Conservation (phyloP, 2,113 vertebrate genomes). For the Amphiprion percula region DNA sequence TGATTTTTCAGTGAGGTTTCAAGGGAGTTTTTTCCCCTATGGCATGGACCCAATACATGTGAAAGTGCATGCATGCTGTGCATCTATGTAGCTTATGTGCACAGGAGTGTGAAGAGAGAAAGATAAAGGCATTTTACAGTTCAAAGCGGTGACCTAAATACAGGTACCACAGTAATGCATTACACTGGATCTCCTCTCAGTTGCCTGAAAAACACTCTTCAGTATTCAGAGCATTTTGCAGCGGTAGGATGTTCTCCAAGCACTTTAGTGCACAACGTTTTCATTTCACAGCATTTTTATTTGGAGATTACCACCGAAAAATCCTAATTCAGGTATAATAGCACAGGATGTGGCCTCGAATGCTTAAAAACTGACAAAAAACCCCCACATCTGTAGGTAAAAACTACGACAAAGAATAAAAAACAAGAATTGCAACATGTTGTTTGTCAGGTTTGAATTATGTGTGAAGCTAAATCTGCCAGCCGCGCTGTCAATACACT, state of each 20-base stretch:
- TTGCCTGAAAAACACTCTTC: constrained; percentile 38
- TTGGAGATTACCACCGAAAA: neutral
- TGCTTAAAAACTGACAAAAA: neutral
- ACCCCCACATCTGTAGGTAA: neutral
- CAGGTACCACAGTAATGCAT: constrained; percentile 62
- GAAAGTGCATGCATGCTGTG: constrained; percentile 34
- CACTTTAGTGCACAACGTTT: constrained; percentile 3
- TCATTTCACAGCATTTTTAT: constrained; percentile 12
- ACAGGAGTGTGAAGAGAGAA: neutral
- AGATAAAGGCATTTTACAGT: constrained; percentile 56
- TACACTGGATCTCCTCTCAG: constrained; percentile 33
- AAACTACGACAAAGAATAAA: constrained; percentile 14
- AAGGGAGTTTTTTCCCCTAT: constrained; percentile 31
- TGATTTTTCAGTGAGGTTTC: constrained; percentile 32
- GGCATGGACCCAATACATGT: constrained; percentile 51
- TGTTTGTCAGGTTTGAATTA: constrained; percentile 58
- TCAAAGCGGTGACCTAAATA: constrained; percentile 80
- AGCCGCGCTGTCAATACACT: constrained; percentile 48
- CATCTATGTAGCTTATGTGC: constrained; percentile 19
- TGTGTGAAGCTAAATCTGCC: constrained; percentile 51
- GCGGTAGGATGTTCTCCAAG: constrained; percentile 8
- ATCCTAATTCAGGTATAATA: neutral
- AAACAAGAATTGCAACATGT: constrained; percentile 4
- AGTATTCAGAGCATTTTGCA: neutral
- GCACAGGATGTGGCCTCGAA: neutral